These are phyloP conservation scores for Tupaia tana DNA, from an alignment of 2,113 vertebrate genomes.

Conservation along the genomic window DNA sequence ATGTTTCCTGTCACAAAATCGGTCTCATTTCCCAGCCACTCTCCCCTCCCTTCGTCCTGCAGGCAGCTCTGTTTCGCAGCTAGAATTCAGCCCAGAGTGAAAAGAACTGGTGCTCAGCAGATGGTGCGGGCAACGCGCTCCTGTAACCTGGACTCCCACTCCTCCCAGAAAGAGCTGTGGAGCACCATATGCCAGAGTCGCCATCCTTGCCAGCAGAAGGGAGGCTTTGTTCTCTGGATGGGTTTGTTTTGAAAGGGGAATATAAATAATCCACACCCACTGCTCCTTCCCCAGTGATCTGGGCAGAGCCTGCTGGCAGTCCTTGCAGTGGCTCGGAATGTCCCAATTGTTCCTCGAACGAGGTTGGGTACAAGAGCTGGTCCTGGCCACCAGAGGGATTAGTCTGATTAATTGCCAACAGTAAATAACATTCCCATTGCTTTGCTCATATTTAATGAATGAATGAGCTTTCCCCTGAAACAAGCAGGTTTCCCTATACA, in stretches of 20 bases:
- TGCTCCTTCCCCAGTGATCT: background rate
- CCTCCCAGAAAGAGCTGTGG: background rate
- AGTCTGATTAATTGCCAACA: constrained; percentile 17
- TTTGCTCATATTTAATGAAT: constrained; percentile 35
- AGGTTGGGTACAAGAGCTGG: background rate
- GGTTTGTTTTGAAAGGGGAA: constrained; percentile 62
- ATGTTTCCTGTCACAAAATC: background rate
- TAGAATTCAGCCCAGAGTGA: background rate
- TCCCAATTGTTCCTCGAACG: background rate
- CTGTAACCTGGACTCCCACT: background rate
- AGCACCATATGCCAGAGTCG: background rate
- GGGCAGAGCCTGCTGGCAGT: constrained; percentile 4
- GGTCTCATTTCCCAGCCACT: background rate
- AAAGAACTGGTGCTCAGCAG: background rate
- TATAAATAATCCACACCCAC: constrained; percentile 59
- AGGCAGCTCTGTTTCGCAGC: background rate
- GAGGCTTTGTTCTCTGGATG: constrained; percentile 63
- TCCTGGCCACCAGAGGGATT: constrained; percentile 16
- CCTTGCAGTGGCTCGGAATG: background rate
- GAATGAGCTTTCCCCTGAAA: background rate
- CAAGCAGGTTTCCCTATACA: background rate
- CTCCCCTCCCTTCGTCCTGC: accelerated
- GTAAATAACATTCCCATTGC: constrained; percentile 11
- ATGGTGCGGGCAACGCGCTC: background rate
- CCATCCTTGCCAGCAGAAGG: background rate